A percentile compares a stretch with the other conserved stretches of the same genome.
Evolutionary conservation across 2,888 invertebrate species (phyloP).

Genomic region (Psylliodes chrysocephalus): DNA sequence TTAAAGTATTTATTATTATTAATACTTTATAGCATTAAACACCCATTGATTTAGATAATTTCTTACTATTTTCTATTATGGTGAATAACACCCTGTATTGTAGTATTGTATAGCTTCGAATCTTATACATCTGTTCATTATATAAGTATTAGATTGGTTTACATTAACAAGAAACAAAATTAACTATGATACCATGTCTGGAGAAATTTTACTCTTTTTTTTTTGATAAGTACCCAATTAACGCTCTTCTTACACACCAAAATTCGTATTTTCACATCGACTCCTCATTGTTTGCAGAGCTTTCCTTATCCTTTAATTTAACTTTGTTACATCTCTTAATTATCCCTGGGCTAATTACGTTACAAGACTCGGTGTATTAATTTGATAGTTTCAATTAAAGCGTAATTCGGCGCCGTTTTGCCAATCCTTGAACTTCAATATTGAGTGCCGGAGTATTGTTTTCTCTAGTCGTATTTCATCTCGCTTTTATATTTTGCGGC

Average conservation of each 20-base stretch:
- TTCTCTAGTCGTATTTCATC: constrained; percentile 23
- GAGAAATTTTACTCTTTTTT: constrained; percentile 1
- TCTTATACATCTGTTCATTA: too few relatives aligned
- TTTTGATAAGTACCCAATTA: constrained; percentile 24
- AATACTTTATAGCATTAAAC: too few relatives aligned
- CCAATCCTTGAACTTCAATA: constrained; percentile 25
- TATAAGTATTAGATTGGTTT: too few relatives aligned
- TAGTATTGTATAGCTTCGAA: too few relatives aligned
- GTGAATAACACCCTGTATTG: too few relatives aligned
- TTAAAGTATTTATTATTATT: too few relatives aligned
- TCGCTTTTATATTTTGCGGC: not conserved
- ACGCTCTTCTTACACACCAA: constrained; percentile 14
- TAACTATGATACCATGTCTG: too few relatives aligned
- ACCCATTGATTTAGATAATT: too few relatives aligned
- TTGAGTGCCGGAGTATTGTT: constrained; percentile 16
- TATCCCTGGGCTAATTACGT: constrained; percentile 34
- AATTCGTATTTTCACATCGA: constrained; percentile 28
- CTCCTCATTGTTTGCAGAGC: constrained; percentile 31
- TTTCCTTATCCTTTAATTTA: constrained; percentile 31
- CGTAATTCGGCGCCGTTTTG: constrained; percentile 17
- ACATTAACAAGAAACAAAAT: too few relatives aligned
- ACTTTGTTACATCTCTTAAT: constrained; percentile 34
- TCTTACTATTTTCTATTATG: too few relatives aligned
- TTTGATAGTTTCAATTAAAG: constrained; percentile 34
- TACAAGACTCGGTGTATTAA: constrained; percentile 33